Conservation (phyloP, 2,113 vertebrate species). For the Clinocottus analis region DNA sequence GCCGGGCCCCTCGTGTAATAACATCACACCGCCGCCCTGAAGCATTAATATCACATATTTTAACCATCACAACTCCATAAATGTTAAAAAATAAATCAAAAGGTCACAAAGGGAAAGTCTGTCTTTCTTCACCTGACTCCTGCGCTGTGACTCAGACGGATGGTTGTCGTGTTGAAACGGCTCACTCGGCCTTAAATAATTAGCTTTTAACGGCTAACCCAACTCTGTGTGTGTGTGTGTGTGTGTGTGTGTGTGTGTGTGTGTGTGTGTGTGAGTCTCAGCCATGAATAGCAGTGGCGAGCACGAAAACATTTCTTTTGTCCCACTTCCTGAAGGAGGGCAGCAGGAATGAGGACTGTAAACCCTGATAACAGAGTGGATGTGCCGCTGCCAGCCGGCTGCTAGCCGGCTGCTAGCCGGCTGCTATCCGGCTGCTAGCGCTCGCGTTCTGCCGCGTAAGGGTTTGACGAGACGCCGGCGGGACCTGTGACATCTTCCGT, state of each 20-base stretch:
- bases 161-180: conserved; percentile 53
- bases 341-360: conserved; percentile 46
- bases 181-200: conserved; percentile 65
- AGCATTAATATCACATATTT: background rate
- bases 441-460: conserved; percentile 31
- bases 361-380: conserved; percentile 52
- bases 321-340: conserved; percentile 69
- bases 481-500: conserved; percentile 8
- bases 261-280: conserved; percentile 38
- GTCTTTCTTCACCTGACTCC: conserved; percentile 44
- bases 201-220: conserved; percentile 54
- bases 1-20: background rate
- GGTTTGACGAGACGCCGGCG: conserved; percentile 15
- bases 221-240: conserved; percentile 20
- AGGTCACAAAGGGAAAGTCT: background rate
- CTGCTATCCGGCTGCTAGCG: background rate
- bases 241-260: conserved; percentile 28
- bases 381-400: no score
- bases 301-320: conserved; percentile 64
- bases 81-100: background rate
- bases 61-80: no score
- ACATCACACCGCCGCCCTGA: background rate
- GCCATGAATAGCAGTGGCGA: conserved; percentile 68
- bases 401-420: no score
- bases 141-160: conserved; percentile 53